Evolutionary conservation across 2,113 vertebrate genomes (phyloP), one percentile per base, ranked within the genome.

Genomic region (Cricetomys ansorgei): DNA sequence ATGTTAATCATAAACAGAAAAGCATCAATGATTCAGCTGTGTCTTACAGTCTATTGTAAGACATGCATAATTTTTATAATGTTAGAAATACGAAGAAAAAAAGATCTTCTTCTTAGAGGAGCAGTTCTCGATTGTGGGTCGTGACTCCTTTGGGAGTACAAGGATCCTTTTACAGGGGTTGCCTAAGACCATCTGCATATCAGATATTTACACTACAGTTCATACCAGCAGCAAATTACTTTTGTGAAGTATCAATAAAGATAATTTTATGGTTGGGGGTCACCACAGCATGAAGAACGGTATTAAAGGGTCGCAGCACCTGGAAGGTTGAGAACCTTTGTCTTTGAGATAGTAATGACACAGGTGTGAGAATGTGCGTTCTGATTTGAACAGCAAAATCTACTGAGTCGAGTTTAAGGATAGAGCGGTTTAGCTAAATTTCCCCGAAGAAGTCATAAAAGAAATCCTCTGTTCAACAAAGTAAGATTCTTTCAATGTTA

Each of bases 401-500:
- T 57, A 31, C 65, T 62, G 53, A 85, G 87, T 67, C 65, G 65
- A 83, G 37, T 90, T 93, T 94, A 89, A 96, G 55, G 92, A 37
- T 96, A 40, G 73, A 88, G 96, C 27, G 2, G 89, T 96, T 97
- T 79, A 88, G 91, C 43, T 67, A 92, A 88, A 88, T 81, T 88
- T 84, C 25, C 65, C 90, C 43, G 81, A 76, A 92, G 37, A 88
- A 75, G 53, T 40, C 69, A 79, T 91, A 94, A 94, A 92, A 87
- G 34, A 17, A 92, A 45, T 96, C 83, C 27, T 80, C 69, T 65
- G 11, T 95, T 81, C 23, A 90, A 73, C 45, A 8, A 88, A 92
- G 67, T 91, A 88, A 95, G 81, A 94, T 37, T 95, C 43, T 95
- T 96, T 95, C 91, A 97, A 65, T 50, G n/a, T n/a, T n/a, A 95